Conservation (phyloP, 2,113 vertebrate species). For the Mandrillus leucophaeus region DNA sequence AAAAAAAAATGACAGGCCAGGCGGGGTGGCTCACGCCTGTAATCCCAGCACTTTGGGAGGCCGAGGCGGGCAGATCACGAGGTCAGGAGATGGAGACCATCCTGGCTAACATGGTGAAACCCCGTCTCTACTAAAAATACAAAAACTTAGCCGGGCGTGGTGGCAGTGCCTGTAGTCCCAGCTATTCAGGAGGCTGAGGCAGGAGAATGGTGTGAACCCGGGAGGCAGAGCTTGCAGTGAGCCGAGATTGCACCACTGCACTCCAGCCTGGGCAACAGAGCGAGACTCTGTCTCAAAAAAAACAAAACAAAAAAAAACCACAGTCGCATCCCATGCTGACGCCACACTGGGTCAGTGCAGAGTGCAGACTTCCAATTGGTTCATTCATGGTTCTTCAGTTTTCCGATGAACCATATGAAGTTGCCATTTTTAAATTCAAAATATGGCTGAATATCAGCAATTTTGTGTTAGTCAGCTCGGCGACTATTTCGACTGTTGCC, state of each 20-base stretch:
- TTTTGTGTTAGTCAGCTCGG: neutral
- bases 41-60: neutral
- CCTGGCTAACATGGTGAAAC: neutral
- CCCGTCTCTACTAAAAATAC: neutral
- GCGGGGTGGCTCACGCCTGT: neutral
- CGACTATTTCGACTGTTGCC: neutral
- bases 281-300: neutral
- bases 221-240: neutral
- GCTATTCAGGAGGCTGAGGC: neutral
- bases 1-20: neutral
- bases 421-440: neutral
- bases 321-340: fast-evolving
- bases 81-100: neutral
- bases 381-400: neutral
- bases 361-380: fast-evolving
- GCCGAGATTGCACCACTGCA: neutral
- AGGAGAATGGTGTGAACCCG: neutral
- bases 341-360: fast-evolving
- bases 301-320: neutral
- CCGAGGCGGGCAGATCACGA: neutral
- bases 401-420: neutral
- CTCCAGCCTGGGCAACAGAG: neutral
- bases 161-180: neutral
- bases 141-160: neutral
- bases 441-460: fast-evolving